These are phyloP conservation scores for Muraenolepis orangiensis DNA, from an alignment of 2,797 vertebrate genomes.

Conservation along the genomic window DNA sequence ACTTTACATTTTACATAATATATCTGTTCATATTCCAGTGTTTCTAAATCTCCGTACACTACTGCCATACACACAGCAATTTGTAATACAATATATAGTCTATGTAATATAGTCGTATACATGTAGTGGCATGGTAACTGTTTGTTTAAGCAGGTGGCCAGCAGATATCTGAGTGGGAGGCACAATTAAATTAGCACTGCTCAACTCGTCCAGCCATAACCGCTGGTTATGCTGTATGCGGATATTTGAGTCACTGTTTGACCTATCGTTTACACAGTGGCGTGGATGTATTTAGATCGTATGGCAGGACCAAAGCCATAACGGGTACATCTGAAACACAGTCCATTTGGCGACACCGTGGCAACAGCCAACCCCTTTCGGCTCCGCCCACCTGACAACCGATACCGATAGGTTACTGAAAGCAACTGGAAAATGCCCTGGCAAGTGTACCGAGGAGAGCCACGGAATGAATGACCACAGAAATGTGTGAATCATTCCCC, in stretches of 20 bases:
- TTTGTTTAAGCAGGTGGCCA: not conserved
- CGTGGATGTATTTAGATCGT: not conserved
- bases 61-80: not conserved
- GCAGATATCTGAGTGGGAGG: not conserved
- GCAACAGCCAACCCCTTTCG: conserved; percentile 17
- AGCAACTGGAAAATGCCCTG: conserved; percentile 45
- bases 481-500: conserved; percentile 65
- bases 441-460: conserved; percentile 43
- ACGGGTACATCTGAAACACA: not conserved
- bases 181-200: not conserved
- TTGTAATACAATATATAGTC: not conserved
- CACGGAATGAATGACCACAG: conserved; percentile 61
- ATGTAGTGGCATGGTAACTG: not conserved
- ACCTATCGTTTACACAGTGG: not conserved
- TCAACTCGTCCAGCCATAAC: not conserved
- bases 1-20: not conserved
- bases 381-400: conserved; percentile 44
- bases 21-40: not conserved
- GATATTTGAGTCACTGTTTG: not conserved
- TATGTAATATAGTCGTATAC: not conserved
- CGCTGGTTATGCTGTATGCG: not conserved
- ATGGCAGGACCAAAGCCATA: not conserved
- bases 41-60: not conserved
- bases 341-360: conserved; percentile 8
- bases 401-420: conserved; percentile 46